Evolutionary conservation across 2,888 invertebrate species (phyloP).

Genomic region (Nineta flava): DNA sequence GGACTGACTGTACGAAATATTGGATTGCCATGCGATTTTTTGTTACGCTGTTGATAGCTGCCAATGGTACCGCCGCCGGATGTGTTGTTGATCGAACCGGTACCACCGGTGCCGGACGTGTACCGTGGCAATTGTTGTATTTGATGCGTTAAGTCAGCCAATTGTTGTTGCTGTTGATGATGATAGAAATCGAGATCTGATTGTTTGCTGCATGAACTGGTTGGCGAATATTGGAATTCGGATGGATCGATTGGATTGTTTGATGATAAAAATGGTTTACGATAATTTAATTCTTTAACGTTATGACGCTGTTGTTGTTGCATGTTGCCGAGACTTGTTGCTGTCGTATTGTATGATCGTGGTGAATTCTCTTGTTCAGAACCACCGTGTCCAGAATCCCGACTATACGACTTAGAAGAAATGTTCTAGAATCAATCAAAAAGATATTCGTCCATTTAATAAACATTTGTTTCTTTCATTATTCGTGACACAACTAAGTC

Average conservation of each 20-base stretch:
- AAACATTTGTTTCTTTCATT: background rate
- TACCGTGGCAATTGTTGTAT: constrained; percentile 4
- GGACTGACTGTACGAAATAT: constrained; percentile 37
- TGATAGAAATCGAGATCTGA: constrained; percentile 10
- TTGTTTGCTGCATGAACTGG: background rate
- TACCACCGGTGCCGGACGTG: too few species aligned
- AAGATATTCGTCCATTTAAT: constrained; percentile 10
- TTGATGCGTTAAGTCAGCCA: constrained; percentile 11
- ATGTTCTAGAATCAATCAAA: constrained; percentile 47
- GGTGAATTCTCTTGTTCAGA: constrained; percentile 50
- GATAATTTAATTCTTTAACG: constrained; percentile 37
- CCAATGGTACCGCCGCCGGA: background rate
- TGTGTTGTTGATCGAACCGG: too few species aligned
- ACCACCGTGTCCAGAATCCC: constrained; percentile 46
- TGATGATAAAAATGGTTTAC: constrained; percentile 24
- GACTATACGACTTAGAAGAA: constrained; percentile 66
- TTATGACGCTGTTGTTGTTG: constrained; percentile 31
- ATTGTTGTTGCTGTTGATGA: constrained; percentile 4
- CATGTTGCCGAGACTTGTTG: constrained; percentile 18
- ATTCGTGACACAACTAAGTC: background rate
- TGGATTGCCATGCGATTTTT: constrained; percentile 2
- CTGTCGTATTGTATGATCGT: constrained; percentile 35
- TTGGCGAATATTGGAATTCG: constrained; percentile 18
- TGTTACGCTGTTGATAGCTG: constrained; percentile 7
- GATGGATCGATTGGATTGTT: constrained; percentile 23